phyloP scores from a whole-genome alignment of 2,797 vertebrate species.

The Smutsia temminckii region DNA sequence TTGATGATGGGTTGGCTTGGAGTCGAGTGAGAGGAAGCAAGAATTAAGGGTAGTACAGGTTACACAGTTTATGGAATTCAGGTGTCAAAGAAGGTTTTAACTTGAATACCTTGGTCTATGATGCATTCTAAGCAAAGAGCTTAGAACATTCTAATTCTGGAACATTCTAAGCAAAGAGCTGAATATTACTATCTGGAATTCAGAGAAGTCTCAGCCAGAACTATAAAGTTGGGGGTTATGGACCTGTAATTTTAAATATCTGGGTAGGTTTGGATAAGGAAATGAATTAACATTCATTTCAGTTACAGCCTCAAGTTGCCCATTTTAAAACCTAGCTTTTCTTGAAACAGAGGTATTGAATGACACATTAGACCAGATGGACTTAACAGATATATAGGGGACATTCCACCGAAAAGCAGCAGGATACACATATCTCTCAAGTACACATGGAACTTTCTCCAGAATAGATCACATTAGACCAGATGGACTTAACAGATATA shows the following conservation, averaged over 20 bases:
- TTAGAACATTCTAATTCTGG: no score
- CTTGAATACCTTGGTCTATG: not conserved
- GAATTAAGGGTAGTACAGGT: not conserved
- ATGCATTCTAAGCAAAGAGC: not conserved
- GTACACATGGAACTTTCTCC: no score
- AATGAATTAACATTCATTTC: not conserved
- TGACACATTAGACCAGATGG: no score
- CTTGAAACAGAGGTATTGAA: no score
- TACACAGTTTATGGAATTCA: not conserved
- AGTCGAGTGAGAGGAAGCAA: not conserved
- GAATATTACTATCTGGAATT: not conserved
- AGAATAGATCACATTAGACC: no score
- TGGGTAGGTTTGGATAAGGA: not conserved
- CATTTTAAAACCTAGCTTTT: constrained; percentile 35
- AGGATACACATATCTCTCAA: no score
- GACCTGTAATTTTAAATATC: not conserved
- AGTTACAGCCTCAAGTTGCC: not conserved
- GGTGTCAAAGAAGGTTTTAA: not conserved
- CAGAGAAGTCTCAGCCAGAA: not conserved
- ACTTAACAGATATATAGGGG: no score
- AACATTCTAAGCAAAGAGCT: not conserved
- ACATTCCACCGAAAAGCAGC: no score
- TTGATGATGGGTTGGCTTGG: not conserved
- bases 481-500: no score
- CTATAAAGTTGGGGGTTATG: not conserved